Evolutionary conservation across 35 echinoderm and acorn worm species (phyloP), one percentile per base, ranked within the genome.

Genomic region (Eucidaris tribuloides): DNA sequence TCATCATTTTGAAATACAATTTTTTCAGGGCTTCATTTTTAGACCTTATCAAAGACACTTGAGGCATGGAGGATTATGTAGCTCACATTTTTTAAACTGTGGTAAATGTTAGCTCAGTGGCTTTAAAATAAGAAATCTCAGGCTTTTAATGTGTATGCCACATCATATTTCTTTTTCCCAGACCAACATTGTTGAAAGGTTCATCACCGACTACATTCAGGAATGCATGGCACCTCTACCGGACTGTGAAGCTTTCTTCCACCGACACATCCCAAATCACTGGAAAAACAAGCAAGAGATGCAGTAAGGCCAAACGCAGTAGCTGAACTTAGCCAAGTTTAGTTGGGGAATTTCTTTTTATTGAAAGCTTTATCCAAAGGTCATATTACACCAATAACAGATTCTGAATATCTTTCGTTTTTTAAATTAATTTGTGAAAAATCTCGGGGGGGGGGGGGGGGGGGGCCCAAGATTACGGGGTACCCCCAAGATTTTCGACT

Each of bases 211-310:
- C 2, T 94, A 94, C 42, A 85, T 89, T 45, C 62, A 84, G 24
- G 55, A 77, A 57, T 89, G 85, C 71, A 46, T 94, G 15, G 76
- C 77, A 23, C 39, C 35, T 6, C 29, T 94, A 29, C 20, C 38
- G 13, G 78, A 94, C 22, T 81, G 86, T 7, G 84, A 85, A 2
- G 52, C 80, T 1, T 42, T 94, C 42, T 94, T 89, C 28, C 91
- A 85, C 42, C 80, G 85, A 57, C 59, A 46, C 24, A 77, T 71
- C 61, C 46, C 83, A 34, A 72, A 88, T 50, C 35, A 48, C 28
- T 71, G 88, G 59, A 86, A 94, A 18, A 65, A 45, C 23, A 14
- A 71, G 20, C 9, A 52, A 11, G 48, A 11, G 48, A 52, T 11
- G 48, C n/a, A n/a, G 9, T 11, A 79, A 81, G 5, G 28, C 41